These are phyloP conservation scores for Enteromius paludinosus DNA, from an alignment of 2,797 vertebrate genomes.

Conservation along the genomic window DNA sequence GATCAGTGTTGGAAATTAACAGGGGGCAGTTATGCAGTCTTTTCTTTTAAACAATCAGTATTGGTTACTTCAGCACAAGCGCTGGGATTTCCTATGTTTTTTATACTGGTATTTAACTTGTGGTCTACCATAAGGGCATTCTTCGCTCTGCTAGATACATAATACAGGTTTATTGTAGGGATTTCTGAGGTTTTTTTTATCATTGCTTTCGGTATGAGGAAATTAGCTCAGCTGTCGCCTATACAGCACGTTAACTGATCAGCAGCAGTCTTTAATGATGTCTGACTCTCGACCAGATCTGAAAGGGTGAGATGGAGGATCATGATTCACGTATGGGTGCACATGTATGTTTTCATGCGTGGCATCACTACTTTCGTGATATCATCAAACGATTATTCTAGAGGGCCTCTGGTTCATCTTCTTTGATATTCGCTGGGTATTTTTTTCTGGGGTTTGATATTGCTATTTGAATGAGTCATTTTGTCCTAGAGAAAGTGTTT, in stretches of 20 bases:
- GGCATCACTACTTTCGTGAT: constrained; percentile 2
- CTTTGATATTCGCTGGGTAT: constrained; percentile 49
- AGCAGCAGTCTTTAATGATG: not conserved
- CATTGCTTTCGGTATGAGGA: not conserved
- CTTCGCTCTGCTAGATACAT: not conserved
- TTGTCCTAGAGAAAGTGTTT: constrained; percentile 61
- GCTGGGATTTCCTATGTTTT: not conserved
- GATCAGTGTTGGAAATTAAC: no score
- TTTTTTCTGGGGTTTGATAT: constrained; percentile 51
- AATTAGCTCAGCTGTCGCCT: constrained; percentile 3
- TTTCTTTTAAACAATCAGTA: not conserved
- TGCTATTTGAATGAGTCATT: constrained; percentile 61
- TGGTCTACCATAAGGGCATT: not conserved
- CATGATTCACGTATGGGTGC: not conserved
- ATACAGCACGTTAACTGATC: not conserved
- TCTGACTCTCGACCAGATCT: not conserved
- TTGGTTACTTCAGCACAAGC: not conserved
- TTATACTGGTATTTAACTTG: not conserved
- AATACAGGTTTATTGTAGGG: constrained; percentile 11
- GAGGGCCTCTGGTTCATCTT: constrained; percentile 11
- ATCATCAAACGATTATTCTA: constrained; percentile 3
- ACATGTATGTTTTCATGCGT: constrained; percentile 5
- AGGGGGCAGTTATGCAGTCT: not conserved
- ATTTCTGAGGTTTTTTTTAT: not conserved
- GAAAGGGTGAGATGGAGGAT: not conserved